Conservation (phyloP, 2,888 invertebrate species). For the Cheilosia vulpina region DNA sequence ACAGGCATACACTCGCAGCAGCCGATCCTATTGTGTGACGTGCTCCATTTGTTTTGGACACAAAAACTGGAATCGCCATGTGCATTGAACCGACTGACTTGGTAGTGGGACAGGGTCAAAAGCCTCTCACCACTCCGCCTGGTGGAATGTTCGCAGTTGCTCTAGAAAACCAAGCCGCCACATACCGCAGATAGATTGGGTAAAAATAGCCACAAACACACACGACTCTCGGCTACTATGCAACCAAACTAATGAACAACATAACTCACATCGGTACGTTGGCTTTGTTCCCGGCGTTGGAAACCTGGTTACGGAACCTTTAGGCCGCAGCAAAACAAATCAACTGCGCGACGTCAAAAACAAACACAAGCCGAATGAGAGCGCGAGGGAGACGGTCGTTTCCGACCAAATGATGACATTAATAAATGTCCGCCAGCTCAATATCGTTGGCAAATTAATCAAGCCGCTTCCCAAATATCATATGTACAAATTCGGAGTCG, state of each 20-base stretch:
- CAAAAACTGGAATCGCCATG: slow-evolving; percentile 62
- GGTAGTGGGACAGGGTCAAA: slow-evolving; percentile 58
- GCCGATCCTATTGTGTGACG: slow-evolving; percentile 61
- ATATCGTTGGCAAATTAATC: slow-evolving; percentile 73
- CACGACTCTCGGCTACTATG: slow-evolving; percentile 1
- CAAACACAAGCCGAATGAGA: slow-evolving; percentile 57
- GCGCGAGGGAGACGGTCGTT: slow-evolving; percentile 14
- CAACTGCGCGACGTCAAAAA: slow-evolving; percentile 61
- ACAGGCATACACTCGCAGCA: neutral
- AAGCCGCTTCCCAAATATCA: slow-evolving; percentile 62
- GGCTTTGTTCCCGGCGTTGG: slow-evolving; percentile 8
- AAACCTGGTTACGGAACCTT: slow-evolving; percentile 40
- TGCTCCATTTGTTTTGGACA: slow-evolving; percentile 68
- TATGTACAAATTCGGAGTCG: slow-evolving; percentile 3
- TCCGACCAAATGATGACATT: slow-evolving; percentile 67
- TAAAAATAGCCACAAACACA: slow-evolving; percentile 43
- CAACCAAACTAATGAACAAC: slow-evolving; percentile 66
- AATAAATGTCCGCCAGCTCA: slow-evolving; percentile 73
- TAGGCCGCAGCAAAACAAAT: slow-evolving; percentile 55
- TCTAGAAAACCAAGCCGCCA: slow-evolving; percentile 58
- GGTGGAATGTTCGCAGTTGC: slow-evolving; percentile 62
- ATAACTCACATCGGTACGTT: slow-evolving; percentile 66
- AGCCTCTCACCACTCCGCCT: slow-evolving; percentile 32
- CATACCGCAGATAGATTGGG: slow-evolving; percentile 59
- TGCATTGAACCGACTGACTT: slow-evolving; percentile 42